Evolutionary conservation across 2,888 invertebrate species (phyloP), one percentile per base, ranked within the genome.

Genomic region (Lasioglossum marginatum): DNA sequence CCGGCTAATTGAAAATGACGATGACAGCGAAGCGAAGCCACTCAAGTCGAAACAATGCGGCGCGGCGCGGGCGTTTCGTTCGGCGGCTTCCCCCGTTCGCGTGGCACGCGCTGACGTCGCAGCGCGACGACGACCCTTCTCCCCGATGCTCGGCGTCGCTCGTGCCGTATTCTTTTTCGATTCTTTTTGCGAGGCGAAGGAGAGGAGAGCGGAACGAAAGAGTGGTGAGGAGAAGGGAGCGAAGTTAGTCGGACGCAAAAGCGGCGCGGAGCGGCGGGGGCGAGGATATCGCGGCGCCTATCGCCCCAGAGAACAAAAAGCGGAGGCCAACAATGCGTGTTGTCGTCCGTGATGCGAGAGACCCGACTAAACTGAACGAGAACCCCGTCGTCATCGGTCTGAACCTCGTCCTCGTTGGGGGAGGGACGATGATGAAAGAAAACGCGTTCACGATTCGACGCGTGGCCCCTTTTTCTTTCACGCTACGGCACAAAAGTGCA

Each of bases 1-100:
- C 89, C 81, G 90, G 89, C 93, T 94, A 94, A 94, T 94, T 94
- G 94, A 93, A 93, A 94, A 94, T 93, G 93, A 93, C 93, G 94
- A 92, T 90, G 94, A 93, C 92, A 93, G 89, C 85, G 83, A 83
- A 87, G 88, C 87, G 85, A 90, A 90, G 85, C 90, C 92, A 92
- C 92, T 92, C 93, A 88, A 92, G 89, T 88, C 88, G 89, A 93
- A 93, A 93, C 93, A 93, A 93, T 90, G 90, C 90, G 63, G 90
- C 88, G 87, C 84, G 87, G 85, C 88, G 87, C 84, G 87, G 85
- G 84, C 75, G 81, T 88, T 90, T 87, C 80, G 72, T 77, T 66
- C 77, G 77, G 8, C 66, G 16, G 37, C 27, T 19, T 37, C 34
- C 74, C 73, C 63, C 71, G 76, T 71, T 48, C 57, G 72, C 76